phyloP scores from a whole-genome alignment of 1,140 invertebrate species.

The Dufourea novaeangliae region DNA sequence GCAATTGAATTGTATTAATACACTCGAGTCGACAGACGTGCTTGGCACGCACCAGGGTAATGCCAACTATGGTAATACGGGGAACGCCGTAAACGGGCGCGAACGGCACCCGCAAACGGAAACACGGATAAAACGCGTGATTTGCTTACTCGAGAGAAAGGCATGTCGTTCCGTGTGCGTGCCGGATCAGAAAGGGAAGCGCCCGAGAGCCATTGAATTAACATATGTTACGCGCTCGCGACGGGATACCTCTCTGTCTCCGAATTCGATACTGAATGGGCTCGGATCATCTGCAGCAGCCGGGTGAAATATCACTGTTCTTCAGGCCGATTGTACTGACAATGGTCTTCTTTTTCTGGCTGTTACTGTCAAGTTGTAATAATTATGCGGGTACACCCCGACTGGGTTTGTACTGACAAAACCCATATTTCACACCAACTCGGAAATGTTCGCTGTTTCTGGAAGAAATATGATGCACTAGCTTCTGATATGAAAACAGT shows the following conservation, averaged over 20 bases:
- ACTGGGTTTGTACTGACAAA: not conserved
- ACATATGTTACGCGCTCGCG: conserved; percentile 14
- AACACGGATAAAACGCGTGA: conserved; percentile 61
- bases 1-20: not conserved
- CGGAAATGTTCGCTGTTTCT: not conserved
- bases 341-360: not conserved
- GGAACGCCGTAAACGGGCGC: conserved; percentile 38
- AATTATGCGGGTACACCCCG: not conserved
- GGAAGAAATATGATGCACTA: too few species aligned
- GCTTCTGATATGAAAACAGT: too few species aligned
- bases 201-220: conserved; percentile 17
- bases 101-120: conserved; percentile 39
- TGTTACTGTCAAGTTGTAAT: not conserved
- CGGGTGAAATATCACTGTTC: conserved; percentile 2
- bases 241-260: conserved; percentile 4
- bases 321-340: not conserved
- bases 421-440: not conserved
- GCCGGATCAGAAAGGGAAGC: conserved; percentile 4
- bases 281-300: not conserved
- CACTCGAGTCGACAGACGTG: conserved; percentile 9
- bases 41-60: conserved; percentile 27
- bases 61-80: conserved; percentile 51
- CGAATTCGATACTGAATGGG: not conserved
- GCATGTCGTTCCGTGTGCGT: conserved; percentile 27
- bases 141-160: conserved; percentile 47